Evolutionary conservation across 1,140 invertebrate genomes (phyloP).

Genomic region (Platyura marginata): DNA sequence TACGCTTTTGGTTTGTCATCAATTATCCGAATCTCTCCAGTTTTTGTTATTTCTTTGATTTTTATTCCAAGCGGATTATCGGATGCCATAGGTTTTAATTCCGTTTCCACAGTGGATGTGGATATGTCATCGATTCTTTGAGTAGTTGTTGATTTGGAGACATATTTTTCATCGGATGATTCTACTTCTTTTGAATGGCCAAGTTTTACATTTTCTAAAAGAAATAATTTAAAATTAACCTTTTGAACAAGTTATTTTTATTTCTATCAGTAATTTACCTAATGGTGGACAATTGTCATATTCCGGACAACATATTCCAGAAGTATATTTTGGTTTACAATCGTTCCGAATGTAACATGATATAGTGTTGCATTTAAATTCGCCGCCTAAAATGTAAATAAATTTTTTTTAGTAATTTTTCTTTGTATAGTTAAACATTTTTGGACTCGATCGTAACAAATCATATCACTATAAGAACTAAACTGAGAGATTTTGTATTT

Average conservation of each 20-base stretch:
- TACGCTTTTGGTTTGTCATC: constrained; percentile 12
- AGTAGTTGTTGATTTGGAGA: background rate
- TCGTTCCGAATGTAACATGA: constrained; percentile 54
- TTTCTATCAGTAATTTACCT: constrained; percentile 29
- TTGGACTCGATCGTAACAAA: too few relatives aligned
- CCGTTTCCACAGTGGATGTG: background rate
- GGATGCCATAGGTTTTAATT: constrained; percentile 1
- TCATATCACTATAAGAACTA: too few relatives aligned
- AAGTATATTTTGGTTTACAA: constrained; percentile 44
- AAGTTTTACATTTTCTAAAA: background rate
- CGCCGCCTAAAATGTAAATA: constrained; percentile 28
- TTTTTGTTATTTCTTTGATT: constrained; percentile 25
- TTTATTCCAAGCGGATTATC: constrained; percentile 14
- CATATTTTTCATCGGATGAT: too few relatives aligned
- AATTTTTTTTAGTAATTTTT: background rate
- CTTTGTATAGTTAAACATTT: too few relatives aligned
- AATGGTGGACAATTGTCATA: constrained; percentile 57
- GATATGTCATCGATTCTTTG: background rate
- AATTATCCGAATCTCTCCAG: constrained; percentile 21
- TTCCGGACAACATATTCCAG: constrained; percentile 54
- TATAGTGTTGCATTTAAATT: constrained; percentile 52
- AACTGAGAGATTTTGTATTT: too few relatives aligned
- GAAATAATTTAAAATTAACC: background rate
- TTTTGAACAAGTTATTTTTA: too few relatives aligned
- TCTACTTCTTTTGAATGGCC: background rate